Base-by-base conservation (phyloP, 2,113 vertebrate genomes). In the Brachyistius frenatus region DNA sequence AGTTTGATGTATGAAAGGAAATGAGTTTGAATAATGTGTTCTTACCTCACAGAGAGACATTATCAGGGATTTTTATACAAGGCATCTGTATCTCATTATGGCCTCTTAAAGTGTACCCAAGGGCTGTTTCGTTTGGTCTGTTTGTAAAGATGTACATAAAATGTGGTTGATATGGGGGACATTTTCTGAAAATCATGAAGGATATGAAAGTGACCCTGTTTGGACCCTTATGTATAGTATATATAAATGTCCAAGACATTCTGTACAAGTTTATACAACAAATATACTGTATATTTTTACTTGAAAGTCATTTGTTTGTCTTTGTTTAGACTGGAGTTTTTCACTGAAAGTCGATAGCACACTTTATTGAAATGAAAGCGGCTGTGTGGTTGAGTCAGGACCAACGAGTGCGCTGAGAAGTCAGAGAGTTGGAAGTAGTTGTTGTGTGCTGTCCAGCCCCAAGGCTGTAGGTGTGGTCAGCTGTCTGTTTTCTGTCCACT, bases 261-360 rank as follows among this genome's bases (percentile, higher is more conserved):
- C 80, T 94, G 86, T 92, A 91, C 80, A 91, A 81, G 87, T 90
- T 94, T 92, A 89, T 93, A 91, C 87, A 84, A 81, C 84, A 92
- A 94, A 94, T 94, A 93, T 92, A 93, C 90, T 88, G 91, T 91
- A 91, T 94, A 93, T 94, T 94, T 94, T 93, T 92, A 92, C 92
- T 90, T 91, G 87, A 88, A 81, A 39, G 69, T 32, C 16, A 44
- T 66, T 56, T 73, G 15, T 57, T 73, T 69, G 74, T 66, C 58
- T 83, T 85, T 75, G 15, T 64, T 66, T 31, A 1, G 14, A 4
- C 1, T 16, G 41, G 31, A 30, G 6, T 58, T 70, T 39, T 70
- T 66, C 2, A 37, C 46, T 54, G 0, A 46, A 39, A 73, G 14
- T 44, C 0, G 0, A 64, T 44, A 5, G 23, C n/a, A n/a, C 2